phyloP scores from a whole-genome alignment of 2,888 invertebrate genomes.

The Hydriomena furcata region DNA sequence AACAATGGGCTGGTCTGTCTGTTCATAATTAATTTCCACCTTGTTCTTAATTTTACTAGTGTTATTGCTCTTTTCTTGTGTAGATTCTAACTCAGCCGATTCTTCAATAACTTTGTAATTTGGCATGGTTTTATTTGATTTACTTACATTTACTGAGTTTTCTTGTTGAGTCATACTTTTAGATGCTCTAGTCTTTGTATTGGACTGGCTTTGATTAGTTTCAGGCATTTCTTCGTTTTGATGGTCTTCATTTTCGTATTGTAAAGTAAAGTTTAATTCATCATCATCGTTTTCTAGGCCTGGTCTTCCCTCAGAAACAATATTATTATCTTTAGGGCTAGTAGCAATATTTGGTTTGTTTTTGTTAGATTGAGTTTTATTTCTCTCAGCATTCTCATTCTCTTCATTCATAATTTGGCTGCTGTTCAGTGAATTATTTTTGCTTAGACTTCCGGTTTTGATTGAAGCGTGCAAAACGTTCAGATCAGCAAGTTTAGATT shows the following conservation, averaged over 20 bases:
- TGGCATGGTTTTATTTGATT: neutral
- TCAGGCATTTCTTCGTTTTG: conserved; percentile 5
- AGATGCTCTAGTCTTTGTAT: neutral
- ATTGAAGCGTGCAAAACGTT: conserved; percentile 23
- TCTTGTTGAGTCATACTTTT: conserved; percentile 12
- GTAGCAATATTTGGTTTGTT: conserved; percentile 2
- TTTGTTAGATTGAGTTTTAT: conserved; percentile 3
- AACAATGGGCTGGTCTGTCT: neutral
- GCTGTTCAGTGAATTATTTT: conserved; percentile 2
- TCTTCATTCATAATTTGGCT: conserved; percentile 7
- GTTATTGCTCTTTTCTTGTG: conserved; percentile 1
- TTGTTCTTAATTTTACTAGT: conserved; percentile 1
- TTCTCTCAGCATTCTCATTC: neutral
- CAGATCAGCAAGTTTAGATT: conserved; percentile 7
- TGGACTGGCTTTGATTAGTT: conserved; percentile 5
- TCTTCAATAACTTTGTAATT: conserved; percentile 16
- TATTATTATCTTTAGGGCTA: conserved; percentile 5
- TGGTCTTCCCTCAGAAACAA: conserved; percentile 1
- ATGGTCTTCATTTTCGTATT: conserved; percentile 21
- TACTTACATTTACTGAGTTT: conserved; percentile 4
- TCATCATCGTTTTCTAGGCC: conserved; percentile 17
- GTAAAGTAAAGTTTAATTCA: conserved; percentile 30
- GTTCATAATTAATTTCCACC: neutral
- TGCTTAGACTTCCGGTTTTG: conserved; percentile 17
- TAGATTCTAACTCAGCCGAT: conserved; percentile 6